phyloP scores from a whole-genome alignment of 2,888 invertebrate species.

The Cataglyphis cursor region DNA sequence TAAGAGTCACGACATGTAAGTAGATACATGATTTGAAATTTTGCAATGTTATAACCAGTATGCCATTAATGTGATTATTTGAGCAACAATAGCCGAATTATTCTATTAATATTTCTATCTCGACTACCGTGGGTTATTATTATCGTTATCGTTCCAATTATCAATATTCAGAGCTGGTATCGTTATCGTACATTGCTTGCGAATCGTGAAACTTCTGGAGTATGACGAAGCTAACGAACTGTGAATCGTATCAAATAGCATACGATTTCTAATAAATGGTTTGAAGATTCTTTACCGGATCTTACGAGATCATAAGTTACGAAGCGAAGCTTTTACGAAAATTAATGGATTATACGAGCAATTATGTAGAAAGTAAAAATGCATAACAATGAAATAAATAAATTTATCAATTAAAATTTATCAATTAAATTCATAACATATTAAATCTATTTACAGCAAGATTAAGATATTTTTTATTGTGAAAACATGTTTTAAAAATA shows the following conservation, averaged over 20 bases:
- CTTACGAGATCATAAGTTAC: constrained; percentile 37
- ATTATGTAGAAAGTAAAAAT: constrained; percentile 13
- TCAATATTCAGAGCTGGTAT: not conserved
- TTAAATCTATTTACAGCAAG: not conserved
- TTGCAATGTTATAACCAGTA: not conserved
- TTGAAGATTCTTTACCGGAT: constrained; percentile 7
- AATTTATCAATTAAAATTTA: not conserved
- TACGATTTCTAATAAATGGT: constrained; percentile 77
- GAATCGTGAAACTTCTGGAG: constrained; percentile 77
- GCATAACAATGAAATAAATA: constrained; percentile 3
- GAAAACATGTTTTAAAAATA: not conserved
- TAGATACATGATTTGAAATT: not conserved
- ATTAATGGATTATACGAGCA: constrained; percentile 20
- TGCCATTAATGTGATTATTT: constrained; percentile 8
- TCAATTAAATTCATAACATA: not conserved
- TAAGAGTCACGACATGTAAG: not conserved
- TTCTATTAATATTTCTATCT: constrained; percentile 11
- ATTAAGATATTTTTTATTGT: not conserved
- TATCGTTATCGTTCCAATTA: constrained; percentile 45
- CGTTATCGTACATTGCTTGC: constrained; percentile 65
- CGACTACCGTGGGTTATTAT: constrained; percentile 8
- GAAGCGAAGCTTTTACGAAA: constrained; percentile 12
- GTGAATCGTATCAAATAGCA: constrained; percentile 67
- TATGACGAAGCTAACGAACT: constrained; percentile 84
- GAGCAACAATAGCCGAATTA: not conserved